Percentiles rank a stretch among this genome's conserved stretches.
These are phyloP conservation scores for Calonectris borealis DNA, from an alignment of 2,113 vertebrate genomes.

Conservation along the genomic window DNA sequence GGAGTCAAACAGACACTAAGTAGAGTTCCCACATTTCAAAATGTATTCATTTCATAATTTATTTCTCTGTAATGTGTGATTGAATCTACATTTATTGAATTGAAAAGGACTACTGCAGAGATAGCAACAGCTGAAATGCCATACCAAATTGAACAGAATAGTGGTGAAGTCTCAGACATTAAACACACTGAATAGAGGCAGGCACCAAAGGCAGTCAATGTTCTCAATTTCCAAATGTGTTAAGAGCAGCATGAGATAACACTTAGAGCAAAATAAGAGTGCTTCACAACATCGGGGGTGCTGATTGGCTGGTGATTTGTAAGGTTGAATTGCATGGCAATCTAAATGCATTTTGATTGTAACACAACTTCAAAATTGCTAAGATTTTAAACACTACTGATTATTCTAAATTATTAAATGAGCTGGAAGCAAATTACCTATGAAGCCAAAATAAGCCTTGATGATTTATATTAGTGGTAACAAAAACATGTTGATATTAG, in stretches of 20 bases:
- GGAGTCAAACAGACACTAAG: neutral
- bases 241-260: constrained; percentile 51
- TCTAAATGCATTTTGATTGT: constrained; percentile 46
- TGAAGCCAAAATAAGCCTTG: constrained; percentile 36
- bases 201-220: constrained; percentile 13
- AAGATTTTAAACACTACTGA: constrained; percentile 52
- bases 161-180: neutral
- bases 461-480: constrained; percentile 40
- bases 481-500: constrained; percentile 48
- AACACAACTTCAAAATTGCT: constrained; percentile 40
- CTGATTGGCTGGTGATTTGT: constrained; percentile 59
- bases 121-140: neutral
- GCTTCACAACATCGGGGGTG: constrained; percentile 43
- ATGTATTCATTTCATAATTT: neutral
- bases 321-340: constrained; percentile 39
- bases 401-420: constrained; percentile 58
- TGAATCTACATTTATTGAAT: neutral
- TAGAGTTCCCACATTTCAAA: neutral
- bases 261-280: constrained; percentile 35
- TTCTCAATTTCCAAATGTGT: constrained; percentile 31
- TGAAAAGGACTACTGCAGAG: neutral
- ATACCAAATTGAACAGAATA: neutral
- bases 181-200: neutral
- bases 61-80: neutral
- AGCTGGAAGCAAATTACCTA: constrained; percentile 54